Percentiles rank a stretch among this genome's conserved stretches.
Conservation (phyloP, 2,888 invertebrate species). For the Biston stratarius region DNA sequence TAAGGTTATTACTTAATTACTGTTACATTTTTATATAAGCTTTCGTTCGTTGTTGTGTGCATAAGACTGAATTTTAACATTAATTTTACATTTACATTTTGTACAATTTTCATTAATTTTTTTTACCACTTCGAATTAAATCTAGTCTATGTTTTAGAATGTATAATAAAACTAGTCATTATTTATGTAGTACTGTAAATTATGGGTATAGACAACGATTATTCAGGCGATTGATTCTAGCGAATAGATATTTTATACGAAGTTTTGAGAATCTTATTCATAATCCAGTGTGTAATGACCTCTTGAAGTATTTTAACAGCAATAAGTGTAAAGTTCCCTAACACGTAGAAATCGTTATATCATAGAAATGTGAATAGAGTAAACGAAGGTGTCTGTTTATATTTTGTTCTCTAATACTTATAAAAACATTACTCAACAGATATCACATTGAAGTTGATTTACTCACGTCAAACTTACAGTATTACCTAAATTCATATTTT, state of each 20-base stretch:
- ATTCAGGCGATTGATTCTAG: slow-evolving; percentile 53
- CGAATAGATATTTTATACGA: slow-evolving; percentile 44
- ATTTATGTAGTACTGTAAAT: slow-evolving; percentile 67
- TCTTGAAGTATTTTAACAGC: slow-evolving; percentile 41
- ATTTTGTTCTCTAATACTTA: slow-evolving; percentile 16
- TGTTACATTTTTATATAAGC: slow-evolving; percentile 26
- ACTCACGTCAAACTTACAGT: neutral
- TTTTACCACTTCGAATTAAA: slow-evolving; percentile 20
- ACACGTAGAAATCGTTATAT: slow-evolving; percentile 35
- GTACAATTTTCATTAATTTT: slow-evolving; percentile 25
- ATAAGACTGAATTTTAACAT: slow-evolving; percentile 56
- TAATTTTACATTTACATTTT: slow-evolving; percentile 37
- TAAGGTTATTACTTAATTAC: slow-evolving; percentile 18
- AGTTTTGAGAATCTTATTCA: slow-evolving; percentile 28
- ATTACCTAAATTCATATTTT: neutral
- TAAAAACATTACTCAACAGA: neutral
- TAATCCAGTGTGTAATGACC: slow-evolving; percentile 34
- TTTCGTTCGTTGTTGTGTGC: slow-evolving; percentile 42
- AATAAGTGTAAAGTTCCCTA: slow-evolving; percentile 57
- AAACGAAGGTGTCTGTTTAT: neutral
- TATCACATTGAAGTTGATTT: no score
- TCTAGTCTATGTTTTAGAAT: slow-evolving; percentile 53
- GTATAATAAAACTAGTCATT: slow-evolving; percentile 46
- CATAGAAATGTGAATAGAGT: slow-evolving; percentile 33
- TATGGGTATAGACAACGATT: slow-evolving; percentile 71